Evolutionary conservation across 2,797 vertebrate species (phyloP), one percentile per base, ranked within the genome.

Genomic region (Sebastes minor): DNA sequence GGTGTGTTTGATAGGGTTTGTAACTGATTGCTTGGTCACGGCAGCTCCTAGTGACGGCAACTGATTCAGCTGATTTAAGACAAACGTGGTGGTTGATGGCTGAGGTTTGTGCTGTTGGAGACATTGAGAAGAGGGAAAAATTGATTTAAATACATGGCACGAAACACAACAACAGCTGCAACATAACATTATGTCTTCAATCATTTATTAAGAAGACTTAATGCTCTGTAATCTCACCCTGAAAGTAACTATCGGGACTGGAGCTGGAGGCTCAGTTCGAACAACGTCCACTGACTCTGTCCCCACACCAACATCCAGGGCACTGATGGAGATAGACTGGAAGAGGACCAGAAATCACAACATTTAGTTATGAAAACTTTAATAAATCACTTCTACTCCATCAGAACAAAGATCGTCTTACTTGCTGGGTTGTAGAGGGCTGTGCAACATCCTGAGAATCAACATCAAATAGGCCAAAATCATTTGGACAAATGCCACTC

Each of bases 11-110:
- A 96, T 96, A 0, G 97, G 97, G 65, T 97, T 97, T 46, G 95
- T 95, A 5, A 95, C 94, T 1, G 97, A 96, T 3, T 97, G 97
- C 92, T 99, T 99, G 88, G 98, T 97, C 94, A 96, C 97, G 69
- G 97, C 94, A 23, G 97, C 95, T 83, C 98, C 99, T 60, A 99
- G 94, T 5, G 98, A 97, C 4, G 99, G 98, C 91, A 99, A 96
- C 93, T 99, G 99, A 95, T 99, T 99, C 86, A 99, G 97, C 89
- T 99, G 99, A 95, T 99, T 99, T 94, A 99, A 95, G 94, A 99
- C 98, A 94, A 99, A 99, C 1, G 98, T 99, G 84, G 99, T 99
- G 88, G 99, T 99, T 76, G 99, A 99, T 76, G 98, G 98, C 90
- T 96, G 96, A 90, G 98, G 99, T 94, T 98, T 98, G 94, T 98